Evolutionary conservation across 2,797 vertebrate genomes (phyloP).

Genomic region (Hemibagrus guttatus): DNA sequence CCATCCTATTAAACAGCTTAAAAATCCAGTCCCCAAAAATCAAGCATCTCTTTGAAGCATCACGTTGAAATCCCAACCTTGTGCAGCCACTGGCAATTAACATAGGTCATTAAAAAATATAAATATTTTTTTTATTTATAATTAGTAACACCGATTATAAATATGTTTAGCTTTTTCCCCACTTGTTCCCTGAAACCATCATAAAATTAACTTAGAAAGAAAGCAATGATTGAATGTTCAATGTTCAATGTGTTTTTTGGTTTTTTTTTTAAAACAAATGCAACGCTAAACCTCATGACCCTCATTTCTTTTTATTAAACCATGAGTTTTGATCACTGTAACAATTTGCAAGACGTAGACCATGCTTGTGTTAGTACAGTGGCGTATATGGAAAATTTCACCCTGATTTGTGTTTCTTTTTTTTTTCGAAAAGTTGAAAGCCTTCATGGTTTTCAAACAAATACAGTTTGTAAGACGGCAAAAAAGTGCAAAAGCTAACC

Average conservation of each 20-base stretch:
- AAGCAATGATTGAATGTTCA: neutral
- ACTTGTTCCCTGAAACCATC: neutral
- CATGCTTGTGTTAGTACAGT: neutral
- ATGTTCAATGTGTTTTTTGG: neutral
- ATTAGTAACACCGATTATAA: neutral
- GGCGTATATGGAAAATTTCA: neutral
- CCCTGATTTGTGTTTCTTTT: neutral
- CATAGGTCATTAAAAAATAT: neutral
- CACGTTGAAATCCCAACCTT: constrained; percentile 2
- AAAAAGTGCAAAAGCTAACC: too few relatives aligned
- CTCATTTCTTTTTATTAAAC: neutral
- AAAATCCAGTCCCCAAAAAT: constrained; percentile 27
- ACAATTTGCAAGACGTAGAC: neutral
- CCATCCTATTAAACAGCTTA: neutral
- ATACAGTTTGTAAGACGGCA: neutral
- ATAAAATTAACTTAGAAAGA: neutral
- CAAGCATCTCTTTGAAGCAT: constrained; percentile 40
- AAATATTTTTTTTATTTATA: neutral
- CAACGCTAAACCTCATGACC: neutral
- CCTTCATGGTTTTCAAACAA: neutral
- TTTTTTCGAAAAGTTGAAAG: neutral
- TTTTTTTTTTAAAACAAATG: neutral
- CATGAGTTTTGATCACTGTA: neutral
- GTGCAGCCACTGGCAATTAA: neutral
- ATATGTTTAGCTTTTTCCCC: neutral